These are phyloP conservation scores for Planiliza haematocheilus DNA, from an alignment of 2,113 vertebrate species.

Conservation along the genomic window DNA sequence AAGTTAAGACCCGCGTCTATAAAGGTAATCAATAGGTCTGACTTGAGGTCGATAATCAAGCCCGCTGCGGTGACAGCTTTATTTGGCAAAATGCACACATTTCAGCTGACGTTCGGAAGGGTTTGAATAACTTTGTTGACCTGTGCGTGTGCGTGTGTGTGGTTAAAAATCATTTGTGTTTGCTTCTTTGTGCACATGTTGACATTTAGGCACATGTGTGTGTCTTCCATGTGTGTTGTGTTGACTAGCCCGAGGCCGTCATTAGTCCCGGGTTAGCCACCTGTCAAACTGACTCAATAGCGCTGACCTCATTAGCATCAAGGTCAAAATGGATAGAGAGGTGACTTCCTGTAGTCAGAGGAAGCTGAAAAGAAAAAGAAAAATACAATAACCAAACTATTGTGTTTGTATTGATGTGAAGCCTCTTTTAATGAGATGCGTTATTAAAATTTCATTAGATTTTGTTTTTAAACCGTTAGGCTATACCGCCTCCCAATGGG, in stretches of 20 bases:
- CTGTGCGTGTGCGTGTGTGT: neutral
- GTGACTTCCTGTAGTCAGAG: conserved; percentile 7
- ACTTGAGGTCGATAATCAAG: conserved; percentile 45
- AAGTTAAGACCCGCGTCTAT: conserved; percentile 42
- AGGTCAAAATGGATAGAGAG: conserved; percentile 56
- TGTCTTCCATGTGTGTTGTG: neutral
- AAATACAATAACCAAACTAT: too few relatives aligned
- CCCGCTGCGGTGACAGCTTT: neutral
- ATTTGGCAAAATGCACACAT: conserved; percentile 6
- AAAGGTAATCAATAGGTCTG: conserved; percentile 45
- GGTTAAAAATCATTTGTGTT: neutral
- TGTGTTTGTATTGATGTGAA: too few relatives aligned
- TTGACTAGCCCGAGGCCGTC: conserved; percentile 31
- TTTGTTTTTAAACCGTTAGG: too few relatives aligned
- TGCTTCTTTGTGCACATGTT: neutral
- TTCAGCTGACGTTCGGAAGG: neutral
- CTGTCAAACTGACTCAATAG: conserved; percentile 62
- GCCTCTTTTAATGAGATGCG: too few relatives aligned
- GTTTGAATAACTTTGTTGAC: conserved; percentile 25
- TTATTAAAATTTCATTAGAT: too few relatives aligned
- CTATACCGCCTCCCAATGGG: too few relatives aligned
- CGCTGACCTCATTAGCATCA: conserved; percentile 57
- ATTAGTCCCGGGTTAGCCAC: conserved; percentile 55
- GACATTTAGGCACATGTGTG: conserved; percentile 26
- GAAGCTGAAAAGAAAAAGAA: neutral